phyloP scores from a whole-genome alignment of 2,888 invertebrate genomes.

The Hesperia comma region DNA sequence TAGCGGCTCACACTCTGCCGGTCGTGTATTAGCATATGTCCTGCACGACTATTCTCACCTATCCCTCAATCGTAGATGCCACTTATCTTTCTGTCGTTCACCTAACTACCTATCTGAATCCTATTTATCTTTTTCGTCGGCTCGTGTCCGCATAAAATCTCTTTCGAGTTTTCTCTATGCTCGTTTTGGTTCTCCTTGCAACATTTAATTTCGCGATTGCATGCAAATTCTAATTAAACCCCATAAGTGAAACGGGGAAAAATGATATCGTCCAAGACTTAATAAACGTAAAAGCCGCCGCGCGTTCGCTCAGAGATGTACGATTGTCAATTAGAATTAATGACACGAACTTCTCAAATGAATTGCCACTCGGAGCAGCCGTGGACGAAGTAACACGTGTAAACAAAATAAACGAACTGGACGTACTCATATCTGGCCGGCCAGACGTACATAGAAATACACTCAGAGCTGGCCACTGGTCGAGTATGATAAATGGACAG shows the following conservation, averaged over 20 bases:
- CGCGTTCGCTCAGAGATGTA: constrained; percentile 7
- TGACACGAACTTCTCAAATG: constrained; percentile 43
- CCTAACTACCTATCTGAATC: background rate
- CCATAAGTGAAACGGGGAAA: constrained; percentile 9
- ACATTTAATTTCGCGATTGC: constrained; percentile 3
- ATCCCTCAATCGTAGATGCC: background rate
- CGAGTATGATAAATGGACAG: constrained; percentile 76
- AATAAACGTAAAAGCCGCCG: constrained; percentile 17
- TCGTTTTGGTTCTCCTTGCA: background rate
- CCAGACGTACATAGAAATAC: constrained; percentile 73
- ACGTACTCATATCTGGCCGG: constrained; percentile 43
- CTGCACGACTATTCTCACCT: constrained; percentile 23
- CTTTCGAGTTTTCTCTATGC: background rate
- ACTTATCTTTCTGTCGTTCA: constrained; percentile 19
- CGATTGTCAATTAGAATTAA: constrained; percentile 37
- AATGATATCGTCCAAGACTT: constrained; percentile 14
- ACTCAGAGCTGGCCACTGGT: constrained; percentile 66
- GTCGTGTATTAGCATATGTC: constrained; percentile 32
- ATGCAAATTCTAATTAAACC: constrained; percentile 10
- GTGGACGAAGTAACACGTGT: constrained; percentile 60
- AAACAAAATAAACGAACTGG: constrained; percentile 66
- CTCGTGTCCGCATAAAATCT: background rate
- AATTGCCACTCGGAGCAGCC: constrained; percentile 50
- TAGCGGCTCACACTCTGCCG: constrained; percentile 45
- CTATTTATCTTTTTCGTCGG: background rate